Conservation (phyloP, 2,888 invertebrate species). For the Apodemia mormo region DNA sequence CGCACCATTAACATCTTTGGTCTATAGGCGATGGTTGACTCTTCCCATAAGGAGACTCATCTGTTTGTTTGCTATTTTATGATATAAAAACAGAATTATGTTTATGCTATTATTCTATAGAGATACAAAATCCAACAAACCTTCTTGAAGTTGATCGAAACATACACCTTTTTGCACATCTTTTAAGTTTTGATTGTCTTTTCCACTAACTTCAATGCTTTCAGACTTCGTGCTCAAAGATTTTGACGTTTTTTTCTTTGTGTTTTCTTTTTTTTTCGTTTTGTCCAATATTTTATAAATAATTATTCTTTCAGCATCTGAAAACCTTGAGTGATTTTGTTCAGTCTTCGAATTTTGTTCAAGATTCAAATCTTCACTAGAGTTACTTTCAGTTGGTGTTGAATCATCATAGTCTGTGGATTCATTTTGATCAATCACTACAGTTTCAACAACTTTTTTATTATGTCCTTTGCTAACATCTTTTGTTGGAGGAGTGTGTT, state of each 20-base stretch:
- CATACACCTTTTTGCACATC: background rate
- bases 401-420: conserved; percentile 39
- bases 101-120: no score
- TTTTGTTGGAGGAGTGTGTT: conserved; percentile 74
- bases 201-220: background rate
- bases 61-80: no score
- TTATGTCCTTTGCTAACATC: conserved; percentile 44
- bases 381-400: conserved; percentile 52
- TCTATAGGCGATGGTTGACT: no score
- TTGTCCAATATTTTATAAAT: conserved; percentile 67
- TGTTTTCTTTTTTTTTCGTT: conserved; percentile 29
- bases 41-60: no score
- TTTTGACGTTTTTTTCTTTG: background rate
- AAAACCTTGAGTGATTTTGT: conserved; percentile 41
- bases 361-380: conserved; percentile 48
- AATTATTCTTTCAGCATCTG: conserved; percentile 67
- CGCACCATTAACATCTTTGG: no score
- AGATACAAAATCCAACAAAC: no score
- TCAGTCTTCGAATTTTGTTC: conserved; percentile 34
- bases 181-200: background rate
- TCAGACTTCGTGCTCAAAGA: background rate
- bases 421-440: conserved; percentile 44
- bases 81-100: no score
- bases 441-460: conserved; percentile 48
- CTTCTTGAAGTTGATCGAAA: conserved; percentile 1